phyloP scores from a whole-genome alignment of 2,888 invertebrate species.

The Adelphocoris suturalis region DNA sequence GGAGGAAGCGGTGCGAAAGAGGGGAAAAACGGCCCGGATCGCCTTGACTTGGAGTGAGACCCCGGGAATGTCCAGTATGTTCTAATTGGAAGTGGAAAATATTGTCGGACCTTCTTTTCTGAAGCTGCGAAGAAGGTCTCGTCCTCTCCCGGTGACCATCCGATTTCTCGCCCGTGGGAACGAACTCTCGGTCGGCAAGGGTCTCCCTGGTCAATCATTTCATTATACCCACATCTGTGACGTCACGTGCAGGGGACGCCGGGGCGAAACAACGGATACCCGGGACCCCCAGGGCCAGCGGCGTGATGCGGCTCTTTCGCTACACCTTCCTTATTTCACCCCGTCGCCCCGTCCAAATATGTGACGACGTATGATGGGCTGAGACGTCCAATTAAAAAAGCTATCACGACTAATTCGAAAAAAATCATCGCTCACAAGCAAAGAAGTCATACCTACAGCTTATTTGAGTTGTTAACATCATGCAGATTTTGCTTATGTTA shows the following conservation, averaged over 20 bases:
- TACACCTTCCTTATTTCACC: neutral
- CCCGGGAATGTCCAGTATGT: conserved; percentile 33
- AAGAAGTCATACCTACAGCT: too few relatives aligned
- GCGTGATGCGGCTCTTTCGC: conserved; percentile 4
- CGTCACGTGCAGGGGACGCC: conserved; percentile 19
- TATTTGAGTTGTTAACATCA: too few relatives aligned
- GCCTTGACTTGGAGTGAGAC: neutral
- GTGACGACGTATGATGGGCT: too few relatives aligned
- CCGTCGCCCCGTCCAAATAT: too few relatives aligned
- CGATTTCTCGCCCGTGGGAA: neutral
- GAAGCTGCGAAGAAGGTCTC: neutral
- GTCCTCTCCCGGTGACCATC: neutral
- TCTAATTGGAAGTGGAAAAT: conserved; percentile 38
- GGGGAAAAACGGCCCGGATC: neutral
- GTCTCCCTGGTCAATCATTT: conserved; percentile 19
- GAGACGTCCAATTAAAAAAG: too few relatives aligned
- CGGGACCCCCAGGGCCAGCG: conserved; percentile 4
- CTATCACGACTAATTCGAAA: too few relatives aligned
- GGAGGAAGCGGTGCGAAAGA: neutral
- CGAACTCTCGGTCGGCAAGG: neutral
- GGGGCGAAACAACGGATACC: neutral
- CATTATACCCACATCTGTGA: conserved; percentile 22
- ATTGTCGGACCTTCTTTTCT: conserved; percentile 33
- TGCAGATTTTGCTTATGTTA: too few relatives aligned
- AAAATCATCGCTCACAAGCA: too few relatives aligned